Percentiles rank a stretch among this genome's conserved stretches.
phyloP scores from a whole-genome alignment of 2,113 vertebrate genomes.

The Plecotus auritus region DNA sequence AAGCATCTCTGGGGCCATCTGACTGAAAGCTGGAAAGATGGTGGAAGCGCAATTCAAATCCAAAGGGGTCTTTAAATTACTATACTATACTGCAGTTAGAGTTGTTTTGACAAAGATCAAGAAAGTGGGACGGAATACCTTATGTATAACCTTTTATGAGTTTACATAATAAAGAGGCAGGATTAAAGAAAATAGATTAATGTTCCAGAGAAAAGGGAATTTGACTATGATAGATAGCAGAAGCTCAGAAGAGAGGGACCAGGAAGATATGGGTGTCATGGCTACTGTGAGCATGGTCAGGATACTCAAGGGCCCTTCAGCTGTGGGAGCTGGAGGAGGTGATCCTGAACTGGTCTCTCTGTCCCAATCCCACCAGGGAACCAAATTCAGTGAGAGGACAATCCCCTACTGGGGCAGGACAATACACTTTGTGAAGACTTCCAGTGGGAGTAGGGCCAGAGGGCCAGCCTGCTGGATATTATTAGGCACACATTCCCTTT shows the following conservation, averaged over 20 bases:
- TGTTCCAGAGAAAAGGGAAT: not conserved
- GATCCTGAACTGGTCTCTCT: not conserved
- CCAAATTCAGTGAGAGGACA: too few relatives aligned
- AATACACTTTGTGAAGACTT: not conserved
- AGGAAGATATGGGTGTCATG: not conserved
- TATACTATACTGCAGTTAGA: not conserved
- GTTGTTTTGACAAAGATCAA: not conserved
- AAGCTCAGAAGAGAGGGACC: not conserved
- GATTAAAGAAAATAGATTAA: too few relatives aligned
- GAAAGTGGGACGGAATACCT: not conserved
- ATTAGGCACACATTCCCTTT: not conserved
- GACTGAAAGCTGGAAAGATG: too few relatives aligned
- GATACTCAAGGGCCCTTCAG: not conserved
- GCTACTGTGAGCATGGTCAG: not conserved
- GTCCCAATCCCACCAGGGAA: not conserved
- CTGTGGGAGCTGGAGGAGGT: not conserved
- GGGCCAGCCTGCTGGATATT: not conserved
- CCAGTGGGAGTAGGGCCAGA: too few relatives aligned
- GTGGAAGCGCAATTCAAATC: too few relatives aligned
- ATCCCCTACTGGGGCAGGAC: not conserved
- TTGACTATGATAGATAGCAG: not conserved
- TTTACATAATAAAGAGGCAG: not conserved
- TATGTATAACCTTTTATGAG: not conserved
- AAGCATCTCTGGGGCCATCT: too few relatives aligned
- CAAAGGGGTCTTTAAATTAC: too few relatives aligned